phyloP scores from a whole-genome alignment of 2,888 invertebrate species.

The Hydraecia micacea region DNA sequence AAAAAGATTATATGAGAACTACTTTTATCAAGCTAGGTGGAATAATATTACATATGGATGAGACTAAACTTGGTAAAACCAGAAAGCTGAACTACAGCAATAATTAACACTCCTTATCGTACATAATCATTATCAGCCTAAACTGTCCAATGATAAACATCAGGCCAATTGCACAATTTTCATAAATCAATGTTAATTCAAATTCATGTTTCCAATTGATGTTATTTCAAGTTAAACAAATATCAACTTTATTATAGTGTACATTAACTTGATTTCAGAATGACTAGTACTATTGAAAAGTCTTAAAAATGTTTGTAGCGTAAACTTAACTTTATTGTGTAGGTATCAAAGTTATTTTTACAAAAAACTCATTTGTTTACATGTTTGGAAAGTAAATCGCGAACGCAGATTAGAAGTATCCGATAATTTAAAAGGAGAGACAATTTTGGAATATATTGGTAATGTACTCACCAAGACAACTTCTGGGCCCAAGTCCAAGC shows the following conservation, averaged over 20 bases:
- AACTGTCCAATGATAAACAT: neutral
- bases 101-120: neutral
- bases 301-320: neutral
- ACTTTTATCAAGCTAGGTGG: neutral
- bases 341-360: neutral
- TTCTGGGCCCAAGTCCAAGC: slow-evolving; percentile 84
- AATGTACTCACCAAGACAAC: slow-evolving; percentile 81
- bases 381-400: neutral
- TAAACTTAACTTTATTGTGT: neutral
- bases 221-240: neutral
- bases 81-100: neutral
- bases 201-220: neutral
- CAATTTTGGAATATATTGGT: neutral
- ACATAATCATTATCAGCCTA: neutral
- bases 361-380: neutral
- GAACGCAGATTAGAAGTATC: neutral
- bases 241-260: neutral
- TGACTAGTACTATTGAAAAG: neutral
- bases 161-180: neutral
- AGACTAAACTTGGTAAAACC: neutral
- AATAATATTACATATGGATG: neutral
- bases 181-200: neutral
- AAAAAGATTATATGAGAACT: neutral
- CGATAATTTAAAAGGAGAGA: neutral
- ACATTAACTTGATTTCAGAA: neutral